These are phyloP conservation scores for Poeciliopsis gracilis DNA, from an alignment of 2,797 vertebrate genomes.

Conservation along the genomic window DNA sequence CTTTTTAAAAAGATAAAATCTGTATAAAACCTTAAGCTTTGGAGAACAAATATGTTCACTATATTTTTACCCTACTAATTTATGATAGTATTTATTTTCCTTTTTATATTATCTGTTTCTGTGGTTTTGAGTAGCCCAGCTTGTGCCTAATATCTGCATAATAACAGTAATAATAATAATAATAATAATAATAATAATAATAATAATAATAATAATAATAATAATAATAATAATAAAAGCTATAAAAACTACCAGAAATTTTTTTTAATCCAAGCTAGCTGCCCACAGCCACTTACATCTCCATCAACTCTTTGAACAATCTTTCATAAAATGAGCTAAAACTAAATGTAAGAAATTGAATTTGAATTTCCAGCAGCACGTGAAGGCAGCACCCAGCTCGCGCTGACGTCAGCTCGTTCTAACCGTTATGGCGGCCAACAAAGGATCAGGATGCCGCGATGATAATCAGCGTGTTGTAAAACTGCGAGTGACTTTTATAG, in stretches of 20 bases:
- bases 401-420: slow-evolving; percentile 53
- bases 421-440: slow-evolving; percentile 63
- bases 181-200: no score
- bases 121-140: not conserved
- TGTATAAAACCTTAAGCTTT: not conserved
- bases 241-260: no score
- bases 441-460: slow-evolving; percentile 51
- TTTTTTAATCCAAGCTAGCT: no score
- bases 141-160: not conserved
- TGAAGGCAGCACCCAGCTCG: slow-evolving; percentile 49
- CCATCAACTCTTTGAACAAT: not conserved
- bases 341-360: not conserved
- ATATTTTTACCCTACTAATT: not conserved
- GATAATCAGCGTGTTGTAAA: slow-evolving; percentile 39
- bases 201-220: no score
- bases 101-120: not conserved
- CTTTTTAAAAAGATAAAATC: not conserved
- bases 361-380: slow-evolving; percentile 21
- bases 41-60: not conserved
- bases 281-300: not conserved
- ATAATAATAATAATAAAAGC: no score
- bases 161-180: no score
- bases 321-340: not conserved
- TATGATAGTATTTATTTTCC: not conserved
- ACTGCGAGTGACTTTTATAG: not conserved